A percentile compares a stretch with the other conserved stretches of the same genome.
phyloP scores from a whole-genome alignment of 1,140 invertebrate genomes.

The Thaumetopoea pityocampa region DNA sequence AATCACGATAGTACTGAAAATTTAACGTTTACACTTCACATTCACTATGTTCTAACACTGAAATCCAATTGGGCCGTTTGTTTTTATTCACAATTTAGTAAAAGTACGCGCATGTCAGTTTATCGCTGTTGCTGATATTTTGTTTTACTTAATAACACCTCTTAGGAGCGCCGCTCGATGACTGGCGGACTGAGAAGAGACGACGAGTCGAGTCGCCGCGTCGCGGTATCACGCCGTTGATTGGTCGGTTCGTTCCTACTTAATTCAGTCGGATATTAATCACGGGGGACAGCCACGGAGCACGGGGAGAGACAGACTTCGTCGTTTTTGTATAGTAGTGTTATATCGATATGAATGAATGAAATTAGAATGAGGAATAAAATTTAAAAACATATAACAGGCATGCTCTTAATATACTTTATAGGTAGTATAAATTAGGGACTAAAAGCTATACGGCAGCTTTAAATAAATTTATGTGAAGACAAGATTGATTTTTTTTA shows the following conservation, averaged over 20 bases:
- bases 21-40: conserved; percentile 49
- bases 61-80: conserved; percentile 56
- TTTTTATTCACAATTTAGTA: conserved; percentile 60
- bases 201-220: too few species aligned
- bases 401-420: too few species aligned
- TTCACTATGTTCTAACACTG: conserved; percentile 52
- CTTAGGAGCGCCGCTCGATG: conserved; percentile 60
- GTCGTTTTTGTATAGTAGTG: conserved; percentile 32
- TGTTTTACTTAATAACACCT: conserved; percentile 28
- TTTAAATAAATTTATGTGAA: too few species aligned
- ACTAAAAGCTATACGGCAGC: too few species aligned
- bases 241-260: conserved; percentile 39
- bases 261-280: conserved; percentile 50
- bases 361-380: conserved; percentile 16
- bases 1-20: conserved; percentile 31
- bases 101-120: conserved; percentile 63
- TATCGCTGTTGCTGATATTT: conserved; percentile 40
- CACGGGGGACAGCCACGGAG: conserved; percentile 13
- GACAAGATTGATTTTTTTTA: too few species aligned
- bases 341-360: conserved; percentile 36
- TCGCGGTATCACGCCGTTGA: too few species aligned
- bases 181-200: conserved; percentile 47
- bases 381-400: neutral
- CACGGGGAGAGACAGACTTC: conserved; percentile 25
- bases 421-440: too few species aligned